Percentiles rank a stretch among this genome's conserved stretches.
Evolutionary conservation across 2,113 vertebrate genomes (phyloP).

Genomic region (Chloropsis hardwickii): DNA sequence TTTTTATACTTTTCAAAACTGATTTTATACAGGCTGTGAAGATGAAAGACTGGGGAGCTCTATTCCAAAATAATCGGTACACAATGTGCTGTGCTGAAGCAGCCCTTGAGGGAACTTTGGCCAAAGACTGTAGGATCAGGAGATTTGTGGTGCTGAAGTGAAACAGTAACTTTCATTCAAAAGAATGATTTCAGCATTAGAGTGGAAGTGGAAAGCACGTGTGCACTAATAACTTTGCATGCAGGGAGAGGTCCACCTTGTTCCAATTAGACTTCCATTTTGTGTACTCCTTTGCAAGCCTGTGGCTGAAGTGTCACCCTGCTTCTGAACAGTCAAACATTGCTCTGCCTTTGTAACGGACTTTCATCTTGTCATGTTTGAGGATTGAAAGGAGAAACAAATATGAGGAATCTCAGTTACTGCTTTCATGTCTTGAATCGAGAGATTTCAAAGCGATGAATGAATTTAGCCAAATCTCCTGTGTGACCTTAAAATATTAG

Average conservation of each 20-base stretch:
- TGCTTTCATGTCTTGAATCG: background rate
- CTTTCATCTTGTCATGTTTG: background rate
- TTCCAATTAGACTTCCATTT: background rate
- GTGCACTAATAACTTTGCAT: background rate
- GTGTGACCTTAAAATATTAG: background rate
- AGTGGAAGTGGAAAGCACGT: background rate
- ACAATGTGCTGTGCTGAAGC: background rate
- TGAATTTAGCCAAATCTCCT: background rate
- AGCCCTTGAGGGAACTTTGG: background rate
- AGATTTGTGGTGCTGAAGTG: background rate
- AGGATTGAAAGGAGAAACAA: slow-evolving; percentile 1
- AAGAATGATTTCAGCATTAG: background rate
- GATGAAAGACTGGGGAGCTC: background rate
- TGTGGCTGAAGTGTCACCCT: background rate
- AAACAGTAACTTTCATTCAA: slow-evolving; percentile 6
- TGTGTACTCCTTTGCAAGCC: background rate
- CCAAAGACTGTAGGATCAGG: background rate
- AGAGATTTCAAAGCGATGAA: background rate
- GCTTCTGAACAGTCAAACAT: background rate
- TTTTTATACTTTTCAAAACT: background rate
- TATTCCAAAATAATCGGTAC: background rate
- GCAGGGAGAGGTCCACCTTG: background rate
- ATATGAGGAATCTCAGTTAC: background rate
- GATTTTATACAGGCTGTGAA: background rate
- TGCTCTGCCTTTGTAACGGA: background rate